Evolutionary conservation across 1,140 invertebrate species (phyloP).

Genomic region (Zelostemma sp.): DNA sequence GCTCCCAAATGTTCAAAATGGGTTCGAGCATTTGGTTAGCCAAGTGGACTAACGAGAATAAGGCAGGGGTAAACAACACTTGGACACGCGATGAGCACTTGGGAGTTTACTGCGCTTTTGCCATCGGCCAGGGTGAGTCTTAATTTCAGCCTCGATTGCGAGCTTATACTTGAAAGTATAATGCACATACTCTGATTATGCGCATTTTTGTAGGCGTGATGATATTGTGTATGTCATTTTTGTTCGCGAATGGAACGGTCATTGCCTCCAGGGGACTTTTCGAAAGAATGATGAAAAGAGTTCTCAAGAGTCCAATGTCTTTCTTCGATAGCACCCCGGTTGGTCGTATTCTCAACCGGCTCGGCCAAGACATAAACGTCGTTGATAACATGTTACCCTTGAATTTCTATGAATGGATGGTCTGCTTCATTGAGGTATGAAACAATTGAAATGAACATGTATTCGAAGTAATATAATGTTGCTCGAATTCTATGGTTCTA

Average conservation of each 20-base stretch:
- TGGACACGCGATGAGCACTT: slow-evolving; percentile 82
- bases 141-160: slow-evolving; percentile 88
- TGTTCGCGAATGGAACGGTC: slow-evolving; percentile 74
- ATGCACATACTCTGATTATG: no score
- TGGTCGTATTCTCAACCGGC: no score
- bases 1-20: slow-evolving; percentile 89
- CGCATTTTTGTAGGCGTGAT: slow-evolving; percentile 69
- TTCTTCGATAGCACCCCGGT: slow-evolving; percentile 87
- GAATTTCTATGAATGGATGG: slow-evolving; percentile 60
- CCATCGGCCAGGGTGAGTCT: no score
- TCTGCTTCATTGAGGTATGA: slow-evolving; percentile 70
- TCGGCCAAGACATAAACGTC: slow-evolving; percentile 77
- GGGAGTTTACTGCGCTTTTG: slow-evolving; percentile 91
- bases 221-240: slow-evolving; percentile 70
- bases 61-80: slow-evolving; percentile 72
- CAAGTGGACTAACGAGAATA: slow-evolving; percentile 82
- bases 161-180: no score
- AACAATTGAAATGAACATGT: slow-evolving; percentile 28
- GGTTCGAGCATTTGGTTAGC: slow-evolving; percentile 95
- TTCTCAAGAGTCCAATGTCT: slow-evolving; percentile 75
- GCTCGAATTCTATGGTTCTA: not conserved
- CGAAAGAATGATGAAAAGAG: no score
- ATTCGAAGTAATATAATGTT: not conserved
- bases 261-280: slow-evolving; percentile 75
- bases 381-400: slow-evolving; percentile 72